A percentile compares a stretch with the other conserved stretches of the same genome.
Evolutionary conservation across 2,888 invertebrate genomes (phyloP).

Genomic region (Onthophagus sagittarius): DNA sequence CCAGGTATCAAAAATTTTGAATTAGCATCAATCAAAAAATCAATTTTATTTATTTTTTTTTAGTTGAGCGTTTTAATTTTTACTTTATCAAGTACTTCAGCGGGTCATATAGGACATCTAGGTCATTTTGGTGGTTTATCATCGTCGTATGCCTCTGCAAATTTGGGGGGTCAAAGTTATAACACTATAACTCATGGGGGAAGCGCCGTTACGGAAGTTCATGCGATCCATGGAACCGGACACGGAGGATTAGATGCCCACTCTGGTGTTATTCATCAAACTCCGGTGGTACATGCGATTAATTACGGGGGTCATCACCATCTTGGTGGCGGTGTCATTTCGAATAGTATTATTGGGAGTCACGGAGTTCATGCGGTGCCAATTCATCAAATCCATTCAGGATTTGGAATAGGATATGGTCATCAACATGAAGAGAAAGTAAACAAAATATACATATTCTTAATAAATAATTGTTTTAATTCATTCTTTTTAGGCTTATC

Average conservation of each 20-base stretch:
- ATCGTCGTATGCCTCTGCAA: slow-evolving; percentile 21
- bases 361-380: slow-evolving; percentile 11
- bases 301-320: slow-evolving; percentile 9
- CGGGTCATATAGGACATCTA: slow-evolving; percentile 12
- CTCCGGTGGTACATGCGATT: not conserved
- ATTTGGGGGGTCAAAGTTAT: slow-evolving; percentile 23
- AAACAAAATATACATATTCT: slow-evolving; percentile 16
- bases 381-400: not conserved
- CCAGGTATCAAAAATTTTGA: not conserved
- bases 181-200: slow-evolving; percentile 21
- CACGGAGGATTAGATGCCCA: not conserved
- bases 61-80: not conserved
- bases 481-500: slow-evolving; percentile 47
- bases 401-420: slow-evolving; percentile 15
- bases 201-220: slow-evolving; percentile 19
- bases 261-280: not conserved
- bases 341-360: not conserved
- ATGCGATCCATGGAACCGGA: slow-evolving; percentile 1
- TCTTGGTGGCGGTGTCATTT: not conserved
- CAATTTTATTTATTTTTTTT: not conserved
- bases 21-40: not conserved
- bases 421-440: slow-evolving; percentile 17
- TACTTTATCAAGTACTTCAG: not conserved
- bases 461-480: not conserved
- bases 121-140: slow-evolving; percentile 19